These are phyloP conservation scores for Craseonycteris thonglongyai DNA, from an alignment of 2,113 vertebrate genomes.

Conservation along the genomic window DNA sequence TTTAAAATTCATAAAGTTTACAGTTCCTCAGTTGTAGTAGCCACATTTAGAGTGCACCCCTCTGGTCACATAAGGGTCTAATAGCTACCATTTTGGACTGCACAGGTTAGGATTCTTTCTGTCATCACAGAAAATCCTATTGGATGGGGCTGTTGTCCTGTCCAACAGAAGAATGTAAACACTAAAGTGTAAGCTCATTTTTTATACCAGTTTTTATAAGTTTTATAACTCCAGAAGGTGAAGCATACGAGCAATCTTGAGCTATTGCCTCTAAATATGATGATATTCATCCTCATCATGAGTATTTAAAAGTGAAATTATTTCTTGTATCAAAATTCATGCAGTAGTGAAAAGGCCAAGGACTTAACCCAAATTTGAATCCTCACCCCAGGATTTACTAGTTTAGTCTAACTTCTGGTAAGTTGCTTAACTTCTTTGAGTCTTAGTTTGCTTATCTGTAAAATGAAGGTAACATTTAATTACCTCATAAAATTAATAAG, in stretches of 20 bases:
- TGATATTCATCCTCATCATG: background rate
- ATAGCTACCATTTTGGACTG: background rate
- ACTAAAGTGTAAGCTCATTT: background rate
- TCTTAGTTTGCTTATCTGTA: background rate
- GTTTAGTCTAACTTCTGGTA: conserved; percentile 1
- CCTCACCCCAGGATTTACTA: background rate
- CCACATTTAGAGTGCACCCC: background rate
- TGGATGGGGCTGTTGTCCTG: background rate
- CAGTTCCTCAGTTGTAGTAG: background rate
- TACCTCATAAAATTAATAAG: background rate
- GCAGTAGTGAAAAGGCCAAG: background rate
- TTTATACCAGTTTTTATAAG: background rate
- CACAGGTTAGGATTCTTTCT: background rate
- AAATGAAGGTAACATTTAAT: background rate
- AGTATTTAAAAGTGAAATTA: conserved; percentile 12
- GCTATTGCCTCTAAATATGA: background rate
- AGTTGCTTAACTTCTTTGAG: conserved; percentile 22
- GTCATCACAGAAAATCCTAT: background rate
- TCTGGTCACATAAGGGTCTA: background rate
- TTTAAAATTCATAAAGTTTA: background rate
- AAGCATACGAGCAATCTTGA: background rate
- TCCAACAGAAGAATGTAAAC: background rate
- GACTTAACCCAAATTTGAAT: conserved; percentile 14
- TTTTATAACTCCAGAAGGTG: background rate
- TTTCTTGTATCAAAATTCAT: conserved; percentile 18